Evolutionary conservation across 2,113 vertebrate species (phyloP), one percentile per base, ranked within the genome.

Genomic region (Sylvilagus bachmani): DNA sequence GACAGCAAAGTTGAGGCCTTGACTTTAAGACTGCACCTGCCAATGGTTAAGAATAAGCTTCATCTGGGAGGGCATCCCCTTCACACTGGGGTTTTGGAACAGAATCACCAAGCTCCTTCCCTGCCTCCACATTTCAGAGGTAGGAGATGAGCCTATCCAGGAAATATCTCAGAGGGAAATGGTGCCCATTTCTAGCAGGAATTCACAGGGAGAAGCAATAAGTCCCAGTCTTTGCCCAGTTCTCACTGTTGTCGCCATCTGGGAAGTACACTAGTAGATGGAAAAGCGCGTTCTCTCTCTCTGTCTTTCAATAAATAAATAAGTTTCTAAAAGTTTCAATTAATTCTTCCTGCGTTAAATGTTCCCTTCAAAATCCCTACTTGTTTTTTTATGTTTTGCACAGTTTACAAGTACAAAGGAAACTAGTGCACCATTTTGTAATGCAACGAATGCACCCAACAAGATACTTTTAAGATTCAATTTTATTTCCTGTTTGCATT

Each of bases 391-490:
- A 53, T 83, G 10, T 71, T 66, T 44, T 51, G 10, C 31, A 33
- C 22, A 64, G 87, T n/a, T 53, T 66, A n/a, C 19, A 55, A 64
- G 51, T 11, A 78, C 13, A 82, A 64, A 74, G 58, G 33, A 81
- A 89, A 77, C n/a, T 49, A 31, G 64, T 22, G 21, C 0, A 82
- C 0, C 24, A 7, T 66, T 88, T 75, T 70, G 29, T 49, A 94
- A 55, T 64, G 49, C 7, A 75, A 25, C 62, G n/a, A 53, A 78
- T 66, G 44, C 3, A 8, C 36, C 10, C 25, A 73, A 79, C 22
- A 96, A 74, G 5, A 19, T 93, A 87, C 58, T 84, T 81, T 77
- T 66, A 71, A 38, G 44, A 81, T 61, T 88, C 49, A 5, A 89
- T 33, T 73, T 86, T 73, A 79, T 66, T 90, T 14, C 53, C 24